Percentiles rank a stretch among this genome's conserved stretches.
phyloP scores from a whole-genome alignment of 2,113 vertebrate genomes.

The Hymenochirus boettgeri region DNA sequence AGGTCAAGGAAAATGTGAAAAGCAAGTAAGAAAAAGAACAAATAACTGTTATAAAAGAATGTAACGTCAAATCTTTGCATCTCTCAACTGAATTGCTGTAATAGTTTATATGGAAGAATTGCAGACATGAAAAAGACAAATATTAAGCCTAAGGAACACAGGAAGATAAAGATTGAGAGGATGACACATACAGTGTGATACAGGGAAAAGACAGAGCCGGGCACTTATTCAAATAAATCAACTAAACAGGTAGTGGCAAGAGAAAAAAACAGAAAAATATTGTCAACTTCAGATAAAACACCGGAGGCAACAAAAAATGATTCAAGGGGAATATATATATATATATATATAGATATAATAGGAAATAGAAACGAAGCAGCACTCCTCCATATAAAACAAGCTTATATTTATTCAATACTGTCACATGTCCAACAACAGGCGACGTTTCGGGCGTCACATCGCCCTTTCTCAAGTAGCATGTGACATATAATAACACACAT shows the following conservation, averaged over 20 bases:
- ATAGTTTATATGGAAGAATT: conserved; percentile 30
- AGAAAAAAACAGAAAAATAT: conserved; percentile 13
- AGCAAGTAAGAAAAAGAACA: conserved; percentile 10
- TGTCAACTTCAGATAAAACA: conserved; percentile 29
- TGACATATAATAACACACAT: no score
- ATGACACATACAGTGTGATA: conserved; percentile 31
- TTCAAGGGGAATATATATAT: not conserved
- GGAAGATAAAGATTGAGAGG: conserved; percentile 38
- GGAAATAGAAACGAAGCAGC: no score
- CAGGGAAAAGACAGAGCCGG: conserved; percentile 18
- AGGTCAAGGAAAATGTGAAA: conserved; percentile 1
- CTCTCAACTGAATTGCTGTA: conserved; percentile 30
- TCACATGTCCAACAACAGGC: no score
- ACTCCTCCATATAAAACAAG: no score
- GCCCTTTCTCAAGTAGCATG: no score
- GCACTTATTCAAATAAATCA: conserved; percentile 39
- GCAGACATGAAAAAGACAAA: conserved; percentile 27
- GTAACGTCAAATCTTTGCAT: conserved; percentile 28
- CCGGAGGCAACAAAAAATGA: conserved; percentile 4
- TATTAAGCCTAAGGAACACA: conserved; percentile 28
- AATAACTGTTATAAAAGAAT: conserved; percentile 40
- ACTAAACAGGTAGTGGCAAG: conserved; percentile 12
- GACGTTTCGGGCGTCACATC: no score
- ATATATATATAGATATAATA: no score
- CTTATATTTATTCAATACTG: no score